A percentile compares a stretch with the other conserved stretches of the same genome.
Conservation (phyloP, 2,113 vertebrate genomes). For the Ammodytes marinus region DNA sequence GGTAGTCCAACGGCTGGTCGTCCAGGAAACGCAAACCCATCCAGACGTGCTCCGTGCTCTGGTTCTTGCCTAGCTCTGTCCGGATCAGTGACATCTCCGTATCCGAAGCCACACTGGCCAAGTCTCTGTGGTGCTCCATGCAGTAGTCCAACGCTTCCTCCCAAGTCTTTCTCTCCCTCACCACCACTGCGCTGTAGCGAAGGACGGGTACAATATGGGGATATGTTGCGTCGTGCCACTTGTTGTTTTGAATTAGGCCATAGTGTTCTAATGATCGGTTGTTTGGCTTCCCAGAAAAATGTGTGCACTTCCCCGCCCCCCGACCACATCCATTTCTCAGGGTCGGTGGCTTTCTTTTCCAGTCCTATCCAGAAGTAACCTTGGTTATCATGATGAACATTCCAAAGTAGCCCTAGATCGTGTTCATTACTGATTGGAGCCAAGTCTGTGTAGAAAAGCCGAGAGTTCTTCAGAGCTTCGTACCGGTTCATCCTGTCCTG, state of each 20-base stretch:
- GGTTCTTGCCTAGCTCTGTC: not conserved
- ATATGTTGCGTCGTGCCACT: not conserved
- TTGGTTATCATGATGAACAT: rapidly evolving
- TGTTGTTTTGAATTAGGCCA: rapidly evolving
- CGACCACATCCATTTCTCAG: conserved; percentile 41
- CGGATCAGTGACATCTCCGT: conserved; percentile 57
- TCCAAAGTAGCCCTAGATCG: rapidly evolving
- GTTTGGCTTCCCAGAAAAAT: not conserved
- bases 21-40: conserved; percentile 59
- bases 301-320: conserved; percentile 20
- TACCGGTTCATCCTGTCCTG: rapidly evolving
- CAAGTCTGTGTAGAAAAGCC: conserved; percentile 29
- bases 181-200: conserved; percentile 38
- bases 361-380: conserved; percentile 33
- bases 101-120: conserved; percentile 47
- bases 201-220: rapidly evolving
- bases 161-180: conserved; percentile 55
- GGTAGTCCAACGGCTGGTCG: not conserved
- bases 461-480: conserved; percentile 34
- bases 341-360: not conserved
- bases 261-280: rapidly evolving
- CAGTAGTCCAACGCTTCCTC: conserved; percentile 51
- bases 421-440: conserved; percentile 2
- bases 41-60: conserved; percentile 20
- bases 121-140: conserved; percentile 21